These are phyloP conservation scores for Toxotes lorentzi DNA, from an alignment of 2,797 vertebrate genomes.

Conservation along the genomic window DNA sequence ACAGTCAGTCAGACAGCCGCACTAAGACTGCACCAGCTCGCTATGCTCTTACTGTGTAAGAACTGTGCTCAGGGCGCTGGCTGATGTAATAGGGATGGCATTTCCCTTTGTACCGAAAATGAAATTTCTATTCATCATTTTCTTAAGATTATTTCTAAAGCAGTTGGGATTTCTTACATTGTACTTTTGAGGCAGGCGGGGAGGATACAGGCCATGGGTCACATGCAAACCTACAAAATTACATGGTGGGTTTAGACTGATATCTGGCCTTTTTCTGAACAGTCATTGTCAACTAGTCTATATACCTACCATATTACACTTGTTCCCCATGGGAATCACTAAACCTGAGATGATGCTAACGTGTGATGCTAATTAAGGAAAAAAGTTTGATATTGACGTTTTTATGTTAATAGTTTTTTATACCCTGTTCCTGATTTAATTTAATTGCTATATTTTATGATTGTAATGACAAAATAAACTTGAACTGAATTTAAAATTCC, in stretches of 20 bases:
- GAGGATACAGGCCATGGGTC: conserved; percentile 20
- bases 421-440: not conserved
- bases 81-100: conserved; percentile 49
- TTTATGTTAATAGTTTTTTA: not conserved
- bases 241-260: not conserved
- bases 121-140: conserved; percentile 46
- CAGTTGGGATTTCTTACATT: conserved; percentile 34
- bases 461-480: not conserved
- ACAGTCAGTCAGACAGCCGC: conserved; percentile 65
- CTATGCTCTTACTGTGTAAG: conserved; percentile 12
- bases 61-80: conserved; percentile 39
- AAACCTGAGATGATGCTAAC: not conserved
- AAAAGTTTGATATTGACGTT: not conserved
- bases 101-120: conserved; percentile 47
- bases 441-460: not conserved
- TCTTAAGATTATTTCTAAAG: conserved; percentile 45
- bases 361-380: not conserved
- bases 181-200: conserved; percentile 17
- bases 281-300: conserved; percentile 5
- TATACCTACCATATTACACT: not conserved
- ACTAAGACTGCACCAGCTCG: conserved; percentile 55
- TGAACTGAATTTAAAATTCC: not conserved
- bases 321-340: not conserved
- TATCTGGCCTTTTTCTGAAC: not conserved
- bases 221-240: conserved; percentile 21